Conservation (phyloP, 2,113 vertebrate genomes). For the Austrofundulus limnaeus region DNA sequence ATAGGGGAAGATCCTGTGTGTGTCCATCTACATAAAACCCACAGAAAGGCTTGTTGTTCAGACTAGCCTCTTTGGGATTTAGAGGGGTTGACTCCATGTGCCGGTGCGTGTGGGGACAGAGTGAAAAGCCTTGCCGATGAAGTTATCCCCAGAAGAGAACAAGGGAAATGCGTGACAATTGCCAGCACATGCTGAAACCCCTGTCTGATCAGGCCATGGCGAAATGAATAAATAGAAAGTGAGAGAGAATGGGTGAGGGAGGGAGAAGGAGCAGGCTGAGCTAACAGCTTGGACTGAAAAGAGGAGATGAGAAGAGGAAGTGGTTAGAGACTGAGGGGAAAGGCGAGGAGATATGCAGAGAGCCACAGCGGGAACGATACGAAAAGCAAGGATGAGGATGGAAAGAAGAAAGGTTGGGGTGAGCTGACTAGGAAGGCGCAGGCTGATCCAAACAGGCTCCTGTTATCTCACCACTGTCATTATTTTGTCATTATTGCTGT, state of each 20-base stretch:
- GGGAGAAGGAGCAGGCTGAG: conserved; percentile 10
- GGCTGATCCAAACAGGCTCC: conserved; percentile 49
- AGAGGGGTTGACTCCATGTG: conserved; percentile 16
- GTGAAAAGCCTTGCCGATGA: conserved; percentile 23
- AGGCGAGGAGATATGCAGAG: conserved; percentile 23
- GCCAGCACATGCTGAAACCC: conserved; percentile 57
- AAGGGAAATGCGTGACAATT: conserved; percentile 46
- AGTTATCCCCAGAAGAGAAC: conserved; percentile 52
- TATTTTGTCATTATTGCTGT: conserved; percentile 74
- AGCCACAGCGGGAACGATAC: conserved; percentile 32
- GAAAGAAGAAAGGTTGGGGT: conserved; percentile 21
- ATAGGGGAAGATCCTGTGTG: conserved; percentile 9
- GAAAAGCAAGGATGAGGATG: conserved; percentile 45
- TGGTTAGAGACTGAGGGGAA: conserved; percentile 27
- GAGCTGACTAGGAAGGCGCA: conserved; percentile 43
- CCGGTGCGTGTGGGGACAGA: neutral
- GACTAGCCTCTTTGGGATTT: conserved; percentile 23
- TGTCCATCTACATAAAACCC: conserved; percentile 45
- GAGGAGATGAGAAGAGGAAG: conserved; percentile 29
- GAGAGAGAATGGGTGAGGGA: conserved; percentile 10
- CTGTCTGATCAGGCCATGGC: conserved; percentile 63
- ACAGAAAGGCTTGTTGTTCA: conserved; percentile 54
- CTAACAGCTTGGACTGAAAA: conserved; percentile 48
- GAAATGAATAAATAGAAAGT: conserved; percentile 44
- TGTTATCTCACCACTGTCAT: conserved; percentile 70